Conservation (phyloP, 2,888 invertebrate genomes). For the Tribolium freemani region DNA sequence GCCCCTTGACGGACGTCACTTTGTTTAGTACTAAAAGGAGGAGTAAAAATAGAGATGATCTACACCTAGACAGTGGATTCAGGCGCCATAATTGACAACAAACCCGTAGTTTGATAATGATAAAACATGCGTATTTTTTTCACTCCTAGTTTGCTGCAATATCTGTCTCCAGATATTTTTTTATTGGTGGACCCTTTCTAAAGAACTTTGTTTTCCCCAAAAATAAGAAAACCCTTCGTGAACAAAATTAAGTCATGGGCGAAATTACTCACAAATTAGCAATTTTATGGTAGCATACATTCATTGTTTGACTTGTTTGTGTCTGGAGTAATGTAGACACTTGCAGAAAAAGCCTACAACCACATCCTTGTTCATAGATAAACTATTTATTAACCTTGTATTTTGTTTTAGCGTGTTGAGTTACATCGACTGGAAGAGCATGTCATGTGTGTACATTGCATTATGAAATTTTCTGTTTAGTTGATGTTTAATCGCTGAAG, state of each 20-base stretch:
- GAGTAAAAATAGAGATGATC: conserved; percentile 31
- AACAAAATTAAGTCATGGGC: too few species aligned
- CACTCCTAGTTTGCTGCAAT: too few species aligned
- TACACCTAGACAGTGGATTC: conserved; percentile 8
- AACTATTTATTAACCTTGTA: not conserved
- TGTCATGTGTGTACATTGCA: not conserved
- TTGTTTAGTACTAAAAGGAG: not conserved
- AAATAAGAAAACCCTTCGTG: too few species aligned
- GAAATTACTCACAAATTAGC: too few species aligned
- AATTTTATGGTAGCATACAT: too few species aligned
- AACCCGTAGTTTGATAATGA: not conserved
- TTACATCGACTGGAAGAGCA: not conserved
- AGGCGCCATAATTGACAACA: not conserved
- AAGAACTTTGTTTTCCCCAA: too few species aligned
- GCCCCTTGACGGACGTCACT: conserved; percentile 16
- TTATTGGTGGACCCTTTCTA: too few species aligned
- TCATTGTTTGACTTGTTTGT: not conserved
- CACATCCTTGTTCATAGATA: not conserved
- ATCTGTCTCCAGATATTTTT: too few species aligned
- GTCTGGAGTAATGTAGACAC: not conserved
- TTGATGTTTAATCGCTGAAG: conserved; percentile 13
- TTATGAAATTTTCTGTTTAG: not conserved
- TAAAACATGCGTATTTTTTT: not conserved
- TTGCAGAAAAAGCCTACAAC: not conserved
- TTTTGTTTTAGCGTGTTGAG: not conserved